These are phyloP conservation scores for Muraenolepis orangiensis DNA, from an alignment of 2,797 vertebrate species.

Conservation along the genomic window DNA sequence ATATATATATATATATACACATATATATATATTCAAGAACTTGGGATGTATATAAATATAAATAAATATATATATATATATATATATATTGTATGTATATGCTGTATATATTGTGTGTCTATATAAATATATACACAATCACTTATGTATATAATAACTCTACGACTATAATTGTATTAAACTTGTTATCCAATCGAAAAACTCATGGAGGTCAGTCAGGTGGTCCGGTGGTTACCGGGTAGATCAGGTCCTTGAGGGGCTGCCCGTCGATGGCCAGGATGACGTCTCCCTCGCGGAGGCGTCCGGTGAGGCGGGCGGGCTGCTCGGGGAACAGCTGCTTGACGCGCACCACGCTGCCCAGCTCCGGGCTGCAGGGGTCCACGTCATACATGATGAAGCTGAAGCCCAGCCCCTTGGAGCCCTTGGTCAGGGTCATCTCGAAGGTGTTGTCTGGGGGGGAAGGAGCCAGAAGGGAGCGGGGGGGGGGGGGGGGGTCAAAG, in stretches of 20 bases:
- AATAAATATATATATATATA: neutral
- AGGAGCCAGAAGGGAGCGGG: neutral
- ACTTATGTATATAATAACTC: neutral
- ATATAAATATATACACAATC: neutral
- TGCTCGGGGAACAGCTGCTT: slow-evolving; percentile 85
- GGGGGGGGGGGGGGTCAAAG: neutral
- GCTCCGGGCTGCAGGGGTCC: slow-evolving; percentile 52
- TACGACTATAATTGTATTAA: too few relatives aligned
- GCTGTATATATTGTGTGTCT: too few relatives aligned
- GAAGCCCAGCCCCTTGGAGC: slow-evolving; percentile 80
- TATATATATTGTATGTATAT: too few relatives aligned
- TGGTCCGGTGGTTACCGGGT: slow-evolving; percentile 81
- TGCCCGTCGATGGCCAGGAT: slow-evolving; percentile 84
- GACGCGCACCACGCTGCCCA: slow-evolving; percentile 74
- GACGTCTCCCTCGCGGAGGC: slow-evolving; percentile 81
- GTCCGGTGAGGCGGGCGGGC: slow-evolving; percentile 80
- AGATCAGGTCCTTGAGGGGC: slow-evolving; percentile 75
- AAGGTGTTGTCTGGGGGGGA: slow-evolving; percentile 73
- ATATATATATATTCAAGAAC: too few relatives aligned
- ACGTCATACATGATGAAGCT: slow-evolving; percentile 80
- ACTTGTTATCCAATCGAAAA: neutral
- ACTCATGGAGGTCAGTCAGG: neutral
- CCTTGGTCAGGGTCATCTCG: slow-evolving; percentile 82
- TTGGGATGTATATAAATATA: too few relatives aligned
- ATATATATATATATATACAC: neutral